Conservation (phyloP, 2,113 vertebrate species). For the Theropithecus gelada region DNA sequence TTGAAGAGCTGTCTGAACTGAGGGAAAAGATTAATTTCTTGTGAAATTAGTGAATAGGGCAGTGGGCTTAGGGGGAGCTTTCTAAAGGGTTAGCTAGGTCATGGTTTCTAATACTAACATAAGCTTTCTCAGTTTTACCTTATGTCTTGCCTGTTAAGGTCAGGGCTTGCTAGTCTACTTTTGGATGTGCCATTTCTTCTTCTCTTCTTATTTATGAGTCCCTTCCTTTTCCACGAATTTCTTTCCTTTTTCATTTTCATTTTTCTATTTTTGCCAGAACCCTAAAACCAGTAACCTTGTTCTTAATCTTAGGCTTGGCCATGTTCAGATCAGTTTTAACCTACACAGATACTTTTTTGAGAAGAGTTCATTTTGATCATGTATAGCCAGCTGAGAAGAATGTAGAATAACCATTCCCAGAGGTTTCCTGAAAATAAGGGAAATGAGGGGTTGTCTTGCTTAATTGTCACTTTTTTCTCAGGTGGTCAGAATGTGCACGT, state of each 20-base stretch:
- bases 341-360: conserved; percentile 17
- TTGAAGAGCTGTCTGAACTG: background rate
- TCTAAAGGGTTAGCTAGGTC: background rate
- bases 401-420: background rate
- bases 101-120: background rate
- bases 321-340: background rate
- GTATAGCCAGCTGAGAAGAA: background rate
- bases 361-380: background rate
- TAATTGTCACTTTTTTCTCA: conserved; percentile 20
- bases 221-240: background rate
- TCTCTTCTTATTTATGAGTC: background rate
- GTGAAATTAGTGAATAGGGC: background rate
- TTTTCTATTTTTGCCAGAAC: background rate
- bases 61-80: background rate
- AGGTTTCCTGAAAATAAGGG: background rate
- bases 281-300: background rate
- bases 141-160: background rate
- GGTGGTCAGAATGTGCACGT: background rate
- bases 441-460: background rate
- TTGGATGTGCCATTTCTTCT: background rate
- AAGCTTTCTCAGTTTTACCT: background rate
- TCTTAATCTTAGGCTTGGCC: conserved; percentile 13
- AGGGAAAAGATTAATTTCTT: conserved; percentile 28
- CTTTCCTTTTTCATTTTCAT: background rate
- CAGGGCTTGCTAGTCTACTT: background rate